Conservation (phyloP, 1,140 invertebrate species). For the Brachionus manjavacas region DNA sequence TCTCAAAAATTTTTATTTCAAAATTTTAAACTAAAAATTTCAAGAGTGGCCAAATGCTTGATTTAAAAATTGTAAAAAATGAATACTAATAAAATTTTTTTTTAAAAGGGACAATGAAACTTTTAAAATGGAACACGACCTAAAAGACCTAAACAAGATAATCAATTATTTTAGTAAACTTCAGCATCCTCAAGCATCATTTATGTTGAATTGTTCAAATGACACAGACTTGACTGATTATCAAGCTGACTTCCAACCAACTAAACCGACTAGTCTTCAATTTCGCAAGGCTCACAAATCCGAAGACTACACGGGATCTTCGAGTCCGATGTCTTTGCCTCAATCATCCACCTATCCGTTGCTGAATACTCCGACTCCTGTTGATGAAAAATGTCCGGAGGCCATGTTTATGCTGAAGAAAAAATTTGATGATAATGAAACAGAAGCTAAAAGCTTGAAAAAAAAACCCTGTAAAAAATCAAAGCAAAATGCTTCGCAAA, state of each 20-base stretch:
- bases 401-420: background rate
- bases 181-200: background rate
- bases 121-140: background rate
- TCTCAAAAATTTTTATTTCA: no score
- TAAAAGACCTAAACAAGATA: background rate
- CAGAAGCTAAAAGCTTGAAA: background rate
- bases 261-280: background rate
- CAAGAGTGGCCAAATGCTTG: background rate
- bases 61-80: no score
- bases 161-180: constrained; percentile 10
- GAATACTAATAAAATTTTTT: background rate
- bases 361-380: background rate
- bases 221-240: background rate
- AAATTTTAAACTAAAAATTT: background rate
- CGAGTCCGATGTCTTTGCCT: background rate
- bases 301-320: background rate
- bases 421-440: background rate
- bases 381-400: background rate
- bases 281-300: background rate
- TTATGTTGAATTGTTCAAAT: background rate
- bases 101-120: background rate
- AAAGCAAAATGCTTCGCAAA: background rate
- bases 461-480: constrained; percentile 11
- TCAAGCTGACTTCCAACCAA: background rate
- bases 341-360: background rate